These are phyloP conservation scores for Miichthys miiuy DNA, from an alignment of 2,797 vertebrate genomes.

Conservation along the genomic window DNA sequence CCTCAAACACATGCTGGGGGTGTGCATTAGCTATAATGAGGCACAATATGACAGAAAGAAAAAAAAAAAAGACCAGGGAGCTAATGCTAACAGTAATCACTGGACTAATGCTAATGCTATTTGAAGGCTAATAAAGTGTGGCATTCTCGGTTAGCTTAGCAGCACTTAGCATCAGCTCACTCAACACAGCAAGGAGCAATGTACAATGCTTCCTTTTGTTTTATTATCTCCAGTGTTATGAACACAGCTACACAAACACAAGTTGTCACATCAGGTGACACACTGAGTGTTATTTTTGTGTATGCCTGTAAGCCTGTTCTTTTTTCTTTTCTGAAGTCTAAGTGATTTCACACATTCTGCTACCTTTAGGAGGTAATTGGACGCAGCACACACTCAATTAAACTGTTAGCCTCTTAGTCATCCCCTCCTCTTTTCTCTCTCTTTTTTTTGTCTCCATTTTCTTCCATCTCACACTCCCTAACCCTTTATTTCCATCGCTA, in stretches of 20 bases:
- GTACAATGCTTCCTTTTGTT: constrained; percentile 8
- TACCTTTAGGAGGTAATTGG: constrained; percentile 70
- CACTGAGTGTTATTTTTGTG: constrained; percentile 26
- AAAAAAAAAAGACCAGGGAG: constrained; percentile 43
- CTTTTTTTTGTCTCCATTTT: constrained; percentile 11
- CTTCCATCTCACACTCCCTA: constrained; percentile 6
- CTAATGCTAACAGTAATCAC: constrained; percentile 56
- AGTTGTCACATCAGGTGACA: constrained; percentile 36
- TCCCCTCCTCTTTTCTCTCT: constrained; percentile 27
- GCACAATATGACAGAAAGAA: constrained; percentile 26
- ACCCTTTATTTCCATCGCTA: constrained; percentile 35
- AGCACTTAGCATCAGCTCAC: constrained; percentile 51
- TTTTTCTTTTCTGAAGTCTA: constrained; percentile 21
- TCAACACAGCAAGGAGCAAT: constrained; percentile 23
- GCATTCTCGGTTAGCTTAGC: constrained; percentile 34
- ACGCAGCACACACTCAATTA: constrained; percentile 69
- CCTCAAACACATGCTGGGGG: constrained; percentile 25
- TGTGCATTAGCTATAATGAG: constrained; percentile 54
- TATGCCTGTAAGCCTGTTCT: background rate
- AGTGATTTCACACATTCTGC: constrained; percentile 61
- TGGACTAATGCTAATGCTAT: constrained; percentile 55
- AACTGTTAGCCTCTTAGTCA: constrained; percentile 62
- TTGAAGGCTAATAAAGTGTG: constrained; percentile 53
- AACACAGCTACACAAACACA: constrained; percentile 21
- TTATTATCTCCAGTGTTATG: constrained; percentile 24